phyloP scores from a whole-genome alignment of 2,888 invertebrate species.

The Xylocampa areola region DNA sequence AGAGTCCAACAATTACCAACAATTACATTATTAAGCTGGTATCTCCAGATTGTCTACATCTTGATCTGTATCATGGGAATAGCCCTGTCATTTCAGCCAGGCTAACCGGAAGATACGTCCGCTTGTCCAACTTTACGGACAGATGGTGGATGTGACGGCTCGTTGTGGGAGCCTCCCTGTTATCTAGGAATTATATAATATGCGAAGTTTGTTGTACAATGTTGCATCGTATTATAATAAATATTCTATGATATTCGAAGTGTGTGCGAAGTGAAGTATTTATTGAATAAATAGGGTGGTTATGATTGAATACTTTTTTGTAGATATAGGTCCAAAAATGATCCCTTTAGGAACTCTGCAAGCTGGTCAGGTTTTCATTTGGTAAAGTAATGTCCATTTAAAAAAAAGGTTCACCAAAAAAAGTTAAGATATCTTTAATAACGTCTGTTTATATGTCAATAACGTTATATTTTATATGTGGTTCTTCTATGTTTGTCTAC shows the following conservation, averaged over 20 bases:
- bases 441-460: not conserved
- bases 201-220: too few species aligned
- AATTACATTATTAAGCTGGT: slow-evolving; percentile 15
- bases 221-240: too few species aligned
- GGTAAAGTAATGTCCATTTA: not conserved
- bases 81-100: slow-evolving; percentile 49
- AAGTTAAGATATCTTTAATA: not conserved
- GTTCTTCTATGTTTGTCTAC: slow-evolving; percentile 26
- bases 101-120: slow-evolving; percentile 45
- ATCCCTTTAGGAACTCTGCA: slow-evolving; percentile 2
- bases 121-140: slow-evolving; percentile 50
- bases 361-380: not conserved
- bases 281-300: too few species aligned
- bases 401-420: not conserved
- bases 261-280: too few species aligned
- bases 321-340: not conserved
- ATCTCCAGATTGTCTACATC: slow-evolving; percentile 23
- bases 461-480: slow-evolving; percentile 15
- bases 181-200: slow-evolving; percentile 3
- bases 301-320: too few species aligned
- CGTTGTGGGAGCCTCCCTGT: slow-evolving; percentile 13
- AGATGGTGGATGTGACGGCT: slow-evolving; percentile 36
- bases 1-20: slow-evolving; percentile 5
- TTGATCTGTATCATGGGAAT: slow-evolving; percentile 51
- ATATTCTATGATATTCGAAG: too few species aligned